Conservation (phyloP, 92 coral and sea anemone genomes). For the Umimayanthus chanpuru region DNA sequence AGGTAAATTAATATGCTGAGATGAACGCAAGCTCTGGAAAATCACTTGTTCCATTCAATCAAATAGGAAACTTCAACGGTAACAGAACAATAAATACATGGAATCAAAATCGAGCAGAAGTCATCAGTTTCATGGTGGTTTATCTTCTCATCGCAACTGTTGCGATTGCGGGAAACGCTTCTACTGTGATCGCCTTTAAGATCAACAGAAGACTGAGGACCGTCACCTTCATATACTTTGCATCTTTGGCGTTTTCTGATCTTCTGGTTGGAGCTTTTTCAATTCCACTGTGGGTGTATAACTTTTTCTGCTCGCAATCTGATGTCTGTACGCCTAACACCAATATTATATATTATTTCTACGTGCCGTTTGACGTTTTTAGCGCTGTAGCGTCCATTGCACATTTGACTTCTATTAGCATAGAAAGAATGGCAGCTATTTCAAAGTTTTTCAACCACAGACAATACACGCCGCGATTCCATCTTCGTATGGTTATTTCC, state of each 20-base stretch:
- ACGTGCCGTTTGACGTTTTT: slow-evolving; percentile 57
- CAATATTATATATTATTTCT: slow-evolving; percentile 8
- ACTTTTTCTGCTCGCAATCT: background rate
- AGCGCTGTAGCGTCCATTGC: slow-evolving; percentile 74
- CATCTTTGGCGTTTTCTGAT: slow-evolving; percentile 45
- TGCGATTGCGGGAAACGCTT: slow-evolving; percentile 35
- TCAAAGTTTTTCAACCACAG: slow-evolving; percentile 38
- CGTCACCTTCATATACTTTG: slow-evolving; percentile 35
- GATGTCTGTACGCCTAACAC: background rate
- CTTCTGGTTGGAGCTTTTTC: slow-evolving; percentile 42
- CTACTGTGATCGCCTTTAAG: slow-evolving; percentile 38
- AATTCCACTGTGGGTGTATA: slow-evolving; percentile 44
- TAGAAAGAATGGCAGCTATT: slow-evolving; percentile 60
- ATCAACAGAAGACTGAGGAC: slow-evolving; percentile 37
- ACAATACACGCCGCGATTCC: slow-evolving; percentile 34
- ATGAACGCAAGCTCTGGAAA: background rate
- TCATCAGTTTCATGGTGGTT: background rate
- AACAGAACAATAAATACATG: background rate
- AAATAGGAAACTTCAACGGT: background rate
- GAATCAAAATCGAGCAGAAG: background rate
- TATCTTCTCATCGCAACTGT: slow-evolving; percentile 22
- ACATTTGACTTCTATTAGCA: slow-evolving; percentile 64
- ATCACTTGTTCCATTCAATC: background rate
- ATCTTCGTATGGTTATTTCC: slow-evolving; percentile 46
- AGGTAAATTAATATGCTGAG: background rate